Base-by-base conservation (phyloP, 2,113 vertebrate genomes). In the Anas platyrhynchos region DNA sequence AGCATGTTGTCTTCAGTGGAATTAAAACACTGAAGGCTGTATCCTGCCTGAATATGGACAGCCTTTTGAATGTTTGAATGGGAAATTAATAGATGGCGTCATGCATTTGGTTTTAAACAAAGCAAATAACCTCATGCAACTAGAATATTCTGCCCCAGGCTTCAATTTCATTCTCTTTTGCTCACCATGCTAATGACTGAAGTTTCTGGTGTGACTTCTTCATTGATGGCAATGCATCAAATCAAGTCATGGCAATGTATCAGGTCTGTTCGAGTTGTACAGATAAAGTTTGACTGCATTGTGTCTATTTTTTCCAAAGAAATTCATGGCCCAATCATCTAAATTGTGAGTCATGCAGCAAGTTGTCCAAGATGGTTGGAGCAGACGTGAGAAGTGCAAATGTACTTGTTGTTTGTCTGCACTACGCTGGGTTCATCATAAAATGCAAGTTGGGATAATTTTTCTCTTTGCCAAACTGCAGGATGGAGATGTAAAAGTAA, bases 31-130 rank as follows among this genome's bases (percentile, higher is more conserved):
- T 87, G 18, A 59, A 61, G 69, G 7, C 50, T 63, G 13, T 72
- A 32, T 83, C 18, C 36, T 50, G 7, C 41, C n/a, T 71, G 66
- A 81, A 59, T 41, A 59, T 0, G 0, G 52, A 18, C 14, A 41
- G 21, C 36, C 63, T 91, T 88, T 71, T 87, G 27, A 84, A 38
- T 55, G 9, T 88, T 74, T 87, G 27, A 84, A 38, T 55, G 9
- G 43, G 14, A 85, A 11, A 55, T 36, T 55, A 59, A 36, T 63
- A 59, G 34, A 62, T 63, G 56, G 13, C 18, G 22, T 62, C 5
- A 48, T 38, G 34, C 18, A 36, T 58, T 65, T 55, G 31, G 38
- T 82, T 84, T 89, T 74, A 83, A 83, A 31, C 32, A 21, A 75
- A 84, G 32, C n/a, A 12, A 56, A 1, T 81, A 62, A 50, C 36